Conservation (phyloP, 2,113 vertebrate genomes). For the Bos javanicus region DNA sequence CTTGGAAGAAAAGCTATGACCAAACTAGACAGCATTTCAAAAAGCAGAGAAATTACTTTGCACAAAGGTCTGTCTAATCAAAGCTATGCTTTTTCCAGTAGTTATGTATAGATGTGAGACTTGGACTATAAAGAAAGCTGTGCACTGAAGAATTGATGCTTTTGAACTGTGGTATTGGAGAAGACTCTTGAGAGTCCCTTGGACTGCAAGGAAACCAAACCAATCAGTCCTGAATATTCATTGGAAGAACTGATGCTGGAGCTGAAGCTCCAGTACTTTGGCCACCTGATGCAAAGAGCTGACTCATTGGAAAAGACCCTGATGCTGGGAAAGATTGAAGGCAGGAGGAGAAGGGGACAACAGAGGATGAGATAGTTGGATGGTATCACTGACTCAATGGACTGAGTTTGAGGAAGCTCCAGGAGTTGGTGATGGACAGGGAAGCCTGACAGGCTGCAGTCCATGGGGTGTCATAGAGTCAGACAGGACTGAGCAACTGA, state of each 20-base stretch:
- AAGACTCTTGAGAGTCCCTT: not conserved
- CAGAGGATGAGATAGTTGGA: not conserved
- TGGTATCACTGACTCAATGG: not conserved
- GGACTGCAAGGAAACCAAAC: not conserved
- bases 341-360: not conserved
- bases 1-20: not conserved
- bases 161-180: not conserved
- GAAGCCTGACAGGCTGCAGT: not conserved
- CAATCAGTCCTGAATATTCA: not conserved
- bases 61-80: not conserved
- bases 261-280: not conserved
- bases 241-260: not conserved
- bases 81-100: not conserved
- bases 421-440: not conserved
- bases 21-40: fast-evolving
- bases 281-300: fast-evolving
- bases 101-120: not conserved
- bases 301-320: not conserved
- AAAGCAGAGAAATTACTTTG: not conserved
- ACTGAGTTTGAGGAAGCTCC: not conserved
- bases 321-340: not conserved
- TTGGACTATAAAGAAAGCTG: not conserved
- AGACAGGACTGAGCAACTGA: not conserved
- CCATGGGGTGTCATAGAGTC: fast-evolving
- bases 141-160: fast-evolving